Conservation (phyloP, 2,888 invertebrate genomes). For the Scotopteryx bipunctaria region DNA sequence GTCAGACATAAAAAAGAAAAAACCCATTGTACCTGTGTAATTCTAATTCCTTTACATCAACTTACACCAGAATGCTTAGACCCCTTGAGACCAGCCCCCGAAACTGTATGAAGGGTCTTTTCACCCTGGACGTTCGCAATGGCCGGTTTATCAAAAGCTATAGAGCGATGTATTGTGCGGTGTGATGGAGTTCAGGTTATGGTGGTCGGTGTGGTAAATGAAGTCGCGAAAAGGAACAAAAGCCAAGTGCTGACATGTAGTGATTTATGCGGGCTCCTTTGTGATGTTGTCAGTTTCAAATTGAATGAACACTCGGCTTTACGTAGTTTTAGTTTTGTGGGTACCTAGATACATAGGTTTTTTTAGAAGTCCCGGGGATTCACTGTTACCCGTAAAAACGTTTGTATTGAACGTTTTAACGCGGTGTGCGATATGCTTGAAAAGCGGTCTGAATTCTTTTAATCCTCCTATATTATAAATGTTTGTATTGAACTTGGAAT, state of each 20-base stretch:
- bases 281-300: slow-evolving; percentile 52
- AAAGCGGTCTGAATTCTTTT: no score
- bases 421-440: no score
- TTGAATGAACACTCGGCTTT: slow-evolving; percentile 43
- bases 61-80: neutral
- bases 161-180: neutral
- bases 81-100: neutral
- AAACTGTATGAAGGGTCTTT: neutral
- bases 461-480: no score
- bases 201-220: slow-evolving; percentile 48
- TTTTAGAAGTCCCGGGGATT: no score
- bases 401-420: no score
- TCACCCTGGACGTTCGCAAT: neutral
- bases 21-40: neutral
- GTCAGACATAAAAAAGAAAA: neutral
- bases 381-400: no score
- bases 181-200: slow-evolving; percentile 30
- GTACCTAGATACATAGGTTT: no score
- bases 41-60: slow-evolving; percentile 8
- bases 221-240: slow-evolving; percentile 59
- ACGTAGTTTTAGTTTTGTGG: neutral
- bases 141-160: neutral
- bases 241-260: slow-evolving; percentile 56
- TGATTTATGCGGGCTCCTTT: slow-evolving; percentile 65
- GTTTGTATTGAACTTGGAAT: no score